phyloP scores from a whole-genome alignment of 2,113 vertebrate genomes.

The Nettapus auritus region DNA sequence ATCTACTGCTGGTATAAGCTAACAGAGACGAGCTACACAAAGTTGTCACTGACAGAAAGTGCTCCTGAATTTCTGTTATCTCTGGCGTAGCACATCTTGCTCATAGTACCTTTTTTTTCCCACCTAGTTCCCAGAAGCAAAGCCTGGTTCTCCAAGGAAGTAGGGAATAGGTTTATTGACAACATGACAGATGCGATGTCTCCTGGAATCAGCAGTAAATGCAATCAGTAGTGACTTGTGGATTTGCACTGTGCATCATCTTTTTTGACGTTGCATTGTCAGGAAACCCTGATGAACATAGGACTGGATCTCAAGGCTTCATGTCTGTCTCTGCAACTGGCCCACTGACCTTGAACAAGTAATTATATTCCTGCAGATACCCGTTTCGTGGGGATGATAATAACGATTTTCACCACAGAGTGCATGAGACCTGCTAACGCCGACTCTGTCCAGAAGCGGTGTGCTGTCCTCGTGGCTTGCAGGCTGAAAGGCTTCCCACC shows the following conservation, averaged over 20 bases:
- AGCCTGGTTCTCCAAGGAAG: background rate
- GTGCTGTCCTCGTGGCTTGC: background rate
- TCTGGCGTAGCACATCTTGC: background rate
- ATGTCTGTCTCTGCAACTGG: background rate
- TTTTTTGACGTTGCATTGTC: background rate
- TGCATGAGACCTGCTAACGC: background rate
- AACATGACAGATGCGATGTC: fast-evolving
- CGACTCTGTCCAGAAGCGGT: background rate
- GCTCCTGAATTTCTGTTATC: background rate
- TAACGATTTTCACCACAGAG: background rate
- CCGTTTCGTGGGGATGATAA: background rate
- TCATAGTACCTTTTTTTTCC: fast-evolving
- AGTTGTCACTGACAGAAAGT: background rate
- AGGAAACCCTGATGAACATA: background rate
- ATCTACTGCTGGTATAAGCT: background rate
- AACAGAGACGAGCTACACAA: background rate
- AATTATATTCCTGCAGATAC: background rate
- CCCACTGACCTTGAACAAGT: background rate
- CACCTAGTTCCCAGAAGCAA: background rate
- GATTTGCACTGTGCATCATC: background rate
- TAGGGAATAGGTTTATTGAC: background rate
- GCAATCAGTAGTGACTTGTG: background rate
- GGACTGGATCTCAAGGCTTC: background rate
- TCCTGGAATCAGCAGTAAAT: background rate
- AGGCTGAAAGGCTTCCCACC: background rate